Base-by-base conservation (phyloP, 2,113 vertebrate genomes). In the Hemicordylus capensis region DNA sequence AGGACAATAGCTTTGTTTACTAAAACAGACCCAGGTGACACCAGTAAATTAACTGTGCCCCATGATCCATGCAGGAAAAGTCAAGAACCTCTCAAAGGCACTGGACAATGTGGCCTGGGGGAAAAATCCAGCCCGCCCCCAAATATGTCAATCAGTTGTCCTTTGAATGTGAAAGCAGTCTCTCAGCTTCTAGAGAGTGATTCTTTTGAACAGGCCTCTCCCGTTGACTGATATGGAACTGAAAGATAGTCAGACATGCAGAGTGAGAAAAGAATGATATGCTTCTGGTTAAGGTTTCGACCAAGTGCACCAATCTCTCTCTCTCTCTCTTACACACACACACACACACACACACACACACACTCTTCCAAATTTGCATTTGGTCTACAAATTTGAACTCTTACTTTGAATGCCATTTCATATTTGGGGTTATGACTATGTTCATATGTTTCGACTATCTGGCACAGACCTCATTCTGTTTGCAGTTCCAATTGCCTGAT, bases 21-120 rank as follows among this genome's bases (percentile, higher is more conserved):
- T 76, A 54, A 75, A 84, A 76, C 24, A 66, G 59, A 48, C 82
- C 73, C 58, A 84, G n/a, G 72, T 84, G 82, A 76, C 73, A 39
- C 24, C 56, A 61, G n/a, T 75, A 74, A 61, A 83, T 84, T 76
- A 76, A 46, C 59, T 7, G 34, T 76, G 59, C 63, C 82, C 59
- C 44, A 76, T 76, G 72, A 84, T 76, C 82, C 82, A 84, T 84
- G 82, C 46, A 51, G 46, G 34, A 54, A 31, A 84, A 84, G 72
- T 66, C 54, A 73, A 61, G n/a, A 34, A 26, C 28, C 70, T 61
- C 70, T 72, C 81, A 75, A 84, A 84, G 59, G 72, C 46, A 39
- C 59, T 31, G 22, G 59, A 7, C 59, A 84, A 84, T 76, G 82
- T 64, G 73, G 61, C 82, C 73, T 76, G 26, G 44, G 82, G 82